These are phyloP conservation scores for Ctena decussata DNA, from an alignment of 2,888 invertebrate species.

Conservation along the genomic window DNA sequence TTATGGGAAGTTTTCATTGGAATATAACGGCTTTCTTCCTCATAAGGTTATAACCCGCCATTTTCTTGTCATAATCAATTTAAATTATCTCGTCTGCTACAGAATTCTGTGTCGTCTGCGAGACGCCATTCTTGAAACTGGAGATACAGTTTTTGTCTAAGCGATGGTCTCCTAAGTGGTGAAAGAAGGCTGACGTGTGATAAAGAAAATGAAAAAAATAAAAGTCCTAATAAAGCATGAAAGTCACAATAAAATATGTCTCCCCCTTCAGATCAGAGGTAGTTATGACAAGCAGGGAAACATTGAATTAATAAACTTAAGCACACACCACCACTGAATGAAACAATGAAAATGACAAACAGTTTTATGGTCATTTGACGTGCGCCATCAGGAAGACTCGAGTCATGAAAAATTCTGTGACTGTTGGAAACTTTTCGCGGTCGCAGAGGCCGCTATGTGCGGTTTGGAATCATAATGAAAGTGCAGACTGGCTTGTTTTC, in stretches of 20 bases:
- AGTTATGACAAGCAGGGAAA: not conserved
- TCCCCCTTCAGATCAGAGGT: not conserved
- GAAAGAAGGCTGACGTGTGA: not conserved
- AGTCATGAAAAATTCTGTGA: too few relatives aligned
- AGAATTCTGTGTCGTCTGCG: constrained; percentile 46
- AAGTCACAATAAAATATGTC: not conserved
- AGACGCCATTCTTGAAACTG: constrained; percentile 30
- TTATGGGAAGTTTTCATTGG: constrained; percentile 1
- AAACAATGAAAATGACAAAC: too few relatives aligned
- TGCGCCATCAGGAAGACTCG: too few relatives aligned
- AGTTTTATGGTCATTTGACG: too few relatives aligned
- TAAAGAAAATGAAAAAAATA: not conserved
- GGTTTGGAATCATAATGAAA: too few relatives aligned
- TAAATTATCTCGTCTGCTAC: constrained; percentile 61
- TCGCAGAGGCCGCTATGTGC: too few relatives aligned
- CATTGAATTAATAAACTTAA: too few relatives aligned
- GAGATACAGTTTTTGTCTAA: not conserved
- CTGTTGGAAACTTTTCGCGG: too few relatives aligned
- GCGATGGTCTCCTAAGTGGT: not conserved
- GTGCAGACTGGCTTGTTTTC: too few relatives aligned
- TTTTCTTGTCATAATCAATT: constrained; percentile 68
- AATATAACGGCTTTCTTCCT: constrained; percentile 41
- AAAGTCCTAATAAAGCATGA: not conserved
- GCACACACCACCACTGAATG: too few relatives aligned
- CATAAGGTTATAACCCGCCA: constrained; percentile 55